phyloP scores from a whole-genome alignment of 2,797 vertebrate species.

The Ptychadena robeensis region DNA sequence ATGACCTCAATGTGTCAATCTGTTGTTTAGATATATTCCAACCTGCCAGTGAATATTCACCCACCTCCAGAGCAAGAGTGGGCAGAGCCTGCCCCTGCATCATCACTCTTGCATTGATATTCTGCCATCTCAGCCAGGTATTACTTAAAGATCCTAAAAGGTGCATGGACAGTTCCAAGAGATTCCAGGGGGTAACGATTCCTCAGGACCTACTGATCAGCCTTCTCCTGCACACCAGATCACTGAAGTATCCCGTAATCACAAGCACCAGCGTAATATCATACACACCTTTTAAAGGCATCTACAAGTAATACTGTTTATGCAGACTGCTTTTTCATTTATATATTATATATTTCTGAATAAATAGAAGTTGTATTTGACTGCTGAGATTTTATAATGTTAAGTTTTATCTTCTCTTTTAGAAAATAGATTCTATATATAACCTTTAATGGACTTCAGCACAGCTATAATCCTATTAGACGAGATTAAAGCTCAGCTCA shows the following conservation, averaged over 20 bases:
- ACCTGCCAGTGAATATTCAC: constrained; percentile 42
- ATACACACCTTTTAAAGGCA: constrained; percentile 22
- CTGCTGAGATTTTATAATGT: not conserved
- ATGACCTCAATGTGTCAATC: not conserved
- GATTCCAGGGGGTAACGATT: constrained; percentile 31
- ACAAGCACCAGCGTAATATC: not conserved
- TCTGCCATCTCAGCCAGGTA: constrained; percentile 73
- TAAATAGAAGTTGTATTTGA: not conserved
- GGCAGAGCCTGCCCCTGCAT: constrained; percentile 64
- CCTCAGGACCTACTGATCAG: not conserved
- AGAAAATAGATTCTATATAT: not conserved
- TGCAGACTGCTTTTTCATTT: not conserved
- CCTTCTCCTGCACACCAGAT: constrained; percentile 53
- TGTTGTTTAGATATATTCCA: not conserved
- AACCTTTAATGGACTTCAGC: constrained; percentile 24
- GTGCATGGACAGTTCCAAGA: constrained; percentile 66
- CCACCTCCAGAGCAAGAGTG: constrained; percentile 64
- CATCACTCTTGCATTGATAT: constrained; percentile 69
- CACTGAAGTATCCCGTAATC: constrained; percentile 47
- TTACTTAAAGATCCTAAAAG: constrained; percentile 72
- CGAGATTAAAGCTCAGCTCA: constrained; percentile 56
- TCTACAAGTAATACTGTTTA: not conserved
- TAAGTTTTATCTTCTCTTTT: no score
- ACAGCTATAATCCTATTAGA: constrained; percentile 68
- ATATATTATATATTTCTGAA: not conserved